Evolutionary conservation across 2,113 vertebrate genomes (phyloP).

Genomic region (Henicopernis longicauda): DNA sequence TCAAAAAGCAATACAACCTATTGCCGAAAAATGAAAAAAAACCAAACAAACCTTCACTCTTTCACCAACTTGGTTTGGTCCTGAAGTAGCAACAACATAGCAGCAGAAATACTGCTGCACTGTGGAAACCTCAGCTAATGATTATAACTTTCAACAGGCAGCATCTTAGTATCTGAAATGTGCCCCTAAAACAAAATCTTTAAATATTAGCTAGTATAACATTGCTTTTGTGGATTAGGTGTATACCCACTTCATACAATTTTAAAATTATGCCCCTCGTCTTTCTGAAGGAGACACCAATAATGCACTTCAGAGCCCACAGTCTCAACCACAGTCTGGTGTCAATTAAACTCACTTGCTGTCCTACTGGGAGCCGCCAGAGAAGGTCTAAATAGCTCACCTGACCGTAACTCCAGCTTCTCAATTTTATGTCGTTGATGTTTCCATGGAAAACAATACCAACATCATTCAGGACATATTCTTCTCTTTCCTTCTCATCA

Average conservation of each 20-base stretch:
- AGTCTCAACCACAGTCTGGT: slow-evolving; percentile 19
- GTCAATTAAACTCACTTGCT: not conserved
- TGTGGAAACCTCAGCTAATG: not conserved
- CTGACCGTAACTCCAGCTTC: slow-evolving; percentile 95
- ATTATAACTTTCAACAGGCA: not conserved
- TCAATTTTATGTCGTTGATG: slow-evolving; percentile 73
- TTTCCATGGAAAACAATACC: slow-evolving; percentile 90
- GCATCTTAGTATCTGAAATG: slow-evolving; percentile 3
- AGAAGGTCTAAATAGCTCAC: slow-evolving; percentile 69
- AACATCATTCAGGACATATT: slow-evolving; percentile 89
- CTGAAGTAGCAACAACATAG: not conserved
- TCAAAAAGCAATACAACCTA: not conserved
- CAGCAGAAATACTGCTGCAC: not conserved
- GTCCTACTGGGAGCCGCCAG: not conserved
- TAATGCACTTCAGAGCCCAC: not conserved
- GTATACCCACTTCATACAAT: not conserved
- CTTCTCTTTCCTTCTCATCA: slow-evolving; percentile 81
- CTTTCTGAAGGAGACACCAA: slow-evolving; percentile 12
- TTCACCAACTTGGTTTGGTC: not conserved
- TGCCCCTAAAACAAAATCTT: not conserved
- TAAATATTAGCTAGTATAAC: not conserved
- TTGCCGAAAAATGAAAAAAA: not conserved
- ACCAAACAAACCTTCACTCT: not conserved
- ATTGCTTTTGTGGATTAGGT: not conserved
- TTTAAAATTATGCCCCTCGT: not conserved